Conservation (phyloP, 2,113 vertebrate species). For the Passer montanus region DNA sequence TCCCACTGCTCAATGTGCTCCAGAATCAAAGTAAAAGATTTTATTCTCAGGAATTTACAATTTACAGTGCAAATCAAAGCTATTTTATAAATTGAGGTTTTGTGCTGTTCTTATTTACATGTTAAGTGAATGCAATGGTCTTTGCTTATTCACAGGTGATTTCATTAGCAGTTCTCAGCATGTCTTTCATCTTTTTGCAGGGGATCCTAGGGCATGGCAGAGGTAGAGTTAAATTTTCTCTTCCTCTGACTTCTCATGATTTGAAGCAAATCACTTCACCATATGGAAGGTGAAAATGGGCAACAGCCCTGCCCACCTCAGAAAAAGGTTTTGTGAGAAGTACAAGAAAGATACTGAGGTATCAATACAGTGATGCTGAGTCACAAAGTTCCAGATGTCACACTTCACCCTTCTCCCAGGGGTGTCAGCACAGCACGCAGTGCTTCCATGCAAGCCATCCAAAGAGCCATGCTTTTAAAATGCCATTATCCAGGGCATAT, state of each 20-base stretch:
- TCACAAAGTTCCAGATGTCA: neutral
- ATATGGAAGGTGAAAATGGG: too few species aligned
- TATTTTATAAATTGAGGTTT: neutral
- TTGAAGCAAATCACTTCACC: neutral
- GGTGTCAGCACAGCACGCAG: neutral
- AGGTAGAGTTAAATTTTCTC: neutral
- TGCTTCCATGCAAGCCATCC: neutral
- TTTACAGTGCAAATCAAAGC: neutral
- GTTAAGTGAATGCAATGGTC: neutral
- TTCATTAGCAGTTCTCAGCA: neutral
- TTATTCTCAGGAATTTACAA: neutral
- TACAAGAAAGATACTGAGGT: neutral
- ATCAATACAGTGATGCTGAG: neutral
- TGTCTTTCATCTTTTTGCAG: neutral
- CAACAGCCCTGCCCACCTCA: neutral
- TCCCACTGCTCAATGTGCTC: neutral
- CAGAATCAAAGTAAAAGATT: neutral
- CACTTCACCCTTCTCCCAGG: neutral
- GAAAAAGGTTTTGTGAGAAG: neutral
- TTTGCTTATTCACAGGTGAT: neutral
- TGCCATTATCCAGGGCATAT: neutral
- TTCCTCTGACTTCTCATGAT: neutral
- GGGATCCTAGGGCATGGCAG: neutral
- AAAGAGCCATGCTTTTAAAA: neutral
- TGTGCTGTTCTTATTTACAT: neutral